Base-by-base conservation (phyloP, 1,140 invertebrate species). In the Pogonomyrmex californicus region DNA sequence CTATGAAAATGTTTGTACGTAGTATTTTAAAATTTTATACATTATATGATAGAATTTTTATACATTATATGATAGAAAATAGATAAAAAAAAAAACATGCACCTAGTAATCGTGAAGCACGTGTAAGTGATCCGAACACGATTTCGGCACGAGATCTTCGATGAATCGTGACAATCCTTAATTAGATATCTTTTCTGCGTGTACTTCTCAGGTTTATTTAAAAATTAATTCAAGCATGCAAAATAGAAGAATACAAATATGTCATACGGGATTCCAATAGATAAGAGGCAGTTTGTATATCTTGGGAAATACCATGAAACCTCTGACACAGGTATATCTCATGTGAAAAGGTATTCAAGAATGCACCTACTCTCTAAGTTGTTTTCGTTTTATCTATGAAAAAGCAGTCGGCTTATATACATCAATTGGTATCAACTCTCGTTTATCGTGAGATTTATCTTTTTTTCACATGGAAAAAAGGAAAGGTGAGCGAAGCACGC, bases 171-270 rank as follows among this genome's bases (percentile, higher is more conserved):
- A 65, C 44, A 17, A 12, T 12, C 14, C 30, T 63, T 78, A 78
- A 78, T 17, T n/a, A 65, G 17, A 49, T 63, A 23, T 17, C 44
- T 77, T 63, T 30, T 14, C 49, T n/a, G 44, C 54, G 41, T 2
- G 10, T 65, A 23, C 63, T 30, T 17, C 60, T 65, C 12, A 4
- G 5, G 33, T 36, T 49, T 78, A 78, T 78, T 17, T 78, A 23
- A 49, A 23, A 47, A 78, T 78, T 78, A 78, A 78, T 63, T 65
- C 56, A 38, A 65, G 17, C 60, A 33, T 54, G 17, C 60, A 30
- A 68, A 68, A 49, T 49, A 65, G 3, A 76, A 9, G 41, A 36
- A 14, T 58, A 4, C 54, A 30, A 12, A 10, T 41, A 49, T n/a
- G 36, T 65, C 33, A 36, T 51, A 49, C n/a, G 9, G 44, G 41